These are phyloP conservation scores for Psephotus haematonotus DNA, from an alignment of 2,113 vertebrate species.

Conservation along the genomic window DNA sequence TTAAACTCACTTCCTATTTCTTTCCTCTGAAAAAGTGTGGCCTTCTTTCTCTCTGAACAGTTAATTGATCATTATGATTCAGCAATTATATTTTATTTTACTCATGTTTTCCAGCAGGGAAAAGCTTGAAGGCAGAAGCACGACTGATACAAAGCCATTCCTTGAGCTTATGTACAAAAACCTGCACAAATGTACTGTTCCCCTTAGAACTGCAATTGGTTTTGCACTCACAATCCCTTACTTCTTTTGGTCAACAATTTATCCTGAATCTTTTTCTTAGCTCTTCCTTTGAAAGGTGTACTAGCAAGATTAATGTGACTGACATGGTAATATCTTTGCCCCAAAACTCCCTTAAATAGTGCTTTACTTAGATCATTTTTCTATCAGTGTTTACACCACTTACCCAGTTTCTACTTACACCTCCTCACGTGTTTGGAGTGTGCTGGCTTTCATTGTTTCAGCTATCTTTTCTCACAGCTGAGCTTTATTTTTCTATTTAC, in stretches of 20 bases:
- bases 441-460: neutral
- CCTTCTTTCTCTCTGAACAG: neutral
- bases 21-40: neutral
- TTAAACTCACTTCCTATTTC: neutral
- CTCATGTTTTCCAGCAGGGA: neutral
- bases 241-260: neutral
- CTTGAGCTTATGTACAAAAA: neutral
- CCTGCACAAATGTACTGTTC: neutral
- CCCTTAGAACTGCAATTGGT: neutral
- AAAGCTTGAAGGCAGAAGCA: neutral
- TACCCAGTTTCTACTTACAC: neutral
- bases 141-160: neutral
- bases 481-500: neutral
- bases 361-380: neutral
- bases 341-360: neutral
- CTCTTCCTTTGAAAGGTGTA: neutral
- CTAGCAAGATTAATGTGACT: neutral
- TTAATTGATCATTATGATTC: neutral
- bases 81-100: neutral
- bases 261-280: neutral
- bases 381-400: neutral
- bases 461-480: neutral
- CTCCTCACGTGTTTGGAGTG: neutral
- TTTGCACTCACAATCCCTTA: neutral
- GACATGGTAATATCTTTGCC: neutral